These are phyloP conservation scores for Perca schrenkii DNA, from an alignment of 2,113 vertebrate species.

Conservation along the genomic window DNA sequence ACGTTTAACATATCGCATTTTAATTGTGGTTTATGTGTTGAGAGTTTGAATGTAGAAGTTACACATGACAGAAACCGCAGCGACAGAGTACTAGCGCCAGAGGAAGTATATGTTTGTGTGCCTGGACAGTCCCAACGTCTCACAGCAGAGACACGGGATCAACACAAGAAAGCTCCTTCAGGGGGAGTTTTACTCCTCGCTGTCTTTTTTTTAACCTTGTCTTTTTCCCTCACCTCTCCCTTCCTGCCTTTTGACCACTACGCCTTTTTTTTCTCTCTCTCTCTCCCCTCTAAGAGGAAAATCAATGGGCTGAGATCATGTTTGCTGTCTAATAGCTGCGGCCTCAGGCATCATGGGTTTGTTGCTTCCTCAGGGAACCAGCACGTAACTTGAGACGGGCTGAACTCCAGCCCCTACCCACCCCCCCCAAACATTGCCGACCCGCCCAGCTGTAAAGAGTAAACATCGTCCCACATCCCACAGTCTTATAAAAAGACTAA, in stretches of 20 bases:
- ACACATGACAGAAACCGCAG: neutral
- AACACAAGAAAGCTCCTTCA: slow-evolving; percentile 32
- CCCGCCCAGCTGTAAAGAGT: slow-evolving; percentile 24
- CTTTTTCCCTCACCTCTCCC: neutral
- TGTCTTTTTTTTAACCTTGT: slow-evolving; percentile 7
- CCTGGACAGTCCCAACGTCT: neutral
- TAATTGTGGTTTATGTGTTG: neutral
- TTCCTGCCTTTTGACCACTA: slow-evolving; percentile 42
- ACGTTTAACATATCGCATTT: neutral
- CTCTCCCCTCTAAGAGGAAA: slow-evolving; percentile 59
- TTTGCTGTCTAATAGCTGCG: slow-evolving; percentile 77
- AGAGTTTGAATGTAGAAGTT: neutral
- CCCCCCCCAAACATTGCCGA: slow-evolving; percentile 35
- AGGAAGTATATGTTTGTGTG: neutral
- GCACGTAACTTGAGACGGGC: slow-evolving; percentile 72
- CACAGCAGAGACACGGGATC: slow-evolving; percentile 30
- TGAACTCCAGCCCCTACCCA: slow-evolving; percentile 27
- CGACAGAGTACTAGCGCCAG: neutral
- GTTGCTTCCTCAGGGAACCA: slow-evolving; percentile 71
- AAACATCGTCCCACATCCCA: slow-evolving; percentile 8
- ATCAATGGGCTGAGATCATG: slow-evolving; percentile 83
- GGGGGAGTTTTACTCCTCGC: slow-evolving; percentile 34
- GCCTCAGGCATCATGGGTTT: slow-evolving; percentile 56
- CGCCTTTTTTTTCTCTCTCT: neutral
- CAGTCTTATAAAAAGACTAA: neutral